phyloP scores from a whole-genome alignment of 2,888 invertebrate species.

The Timema cristinae region DNA sequence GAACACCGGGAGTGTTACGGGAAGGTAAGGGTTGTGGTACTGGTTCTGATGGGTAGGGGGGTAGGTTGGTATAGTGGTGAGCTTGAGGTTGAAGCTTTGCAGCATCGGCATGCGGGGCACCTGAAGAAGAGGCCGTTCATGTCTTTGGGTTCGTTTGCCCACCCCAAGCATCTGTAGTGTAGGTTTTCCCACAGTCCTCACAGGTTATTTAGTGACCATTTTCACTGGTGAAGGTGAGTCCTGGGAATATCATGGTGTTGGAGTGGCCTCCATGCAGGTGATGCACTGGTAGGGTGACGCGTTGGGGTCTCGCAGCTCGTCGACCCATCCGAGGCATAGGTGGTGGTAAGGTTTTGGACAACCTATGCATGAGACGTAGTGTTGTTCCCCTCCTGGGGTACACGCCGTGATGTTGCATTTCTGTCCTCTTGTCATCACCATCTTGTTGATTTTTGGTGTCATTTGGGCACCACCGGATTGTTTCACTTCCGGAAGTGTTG shows the following conservation, averaged over 20 bases:
- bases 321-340: not conserved
- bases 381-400: constrained; percentile 1
- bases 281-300: not conserved
- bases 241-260: too few species aligned
- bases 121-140: not conserved
- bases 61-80: not conserved
- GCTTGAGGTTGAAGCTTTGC: not conserved
- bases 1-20: not conserved
- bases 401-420: not conserved
- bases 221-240: too few species aligned
- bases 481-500: not conserved
- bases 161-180: not conserved
- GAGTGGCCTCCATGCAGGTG: not conserved
- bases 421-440: not conserved
- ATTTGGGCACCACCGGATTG: not conserved
- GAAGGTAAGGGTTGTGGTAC: not conserved
- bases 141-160: not conserved
- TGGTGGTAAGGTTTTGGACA: not conserved
- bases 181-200: not conserved
- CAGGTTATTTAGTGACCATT: too few species aligned
- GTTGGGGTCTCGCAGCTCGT: not conserved
- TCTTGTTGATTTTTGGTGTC: not conserved
- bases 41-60: not conserved
- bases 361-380: not conserved
- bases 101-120: not conserved